phyloP scores from a whole-genome alignment of 2,113 vertebrate species.

The Anguilla rostrata region DNA sequence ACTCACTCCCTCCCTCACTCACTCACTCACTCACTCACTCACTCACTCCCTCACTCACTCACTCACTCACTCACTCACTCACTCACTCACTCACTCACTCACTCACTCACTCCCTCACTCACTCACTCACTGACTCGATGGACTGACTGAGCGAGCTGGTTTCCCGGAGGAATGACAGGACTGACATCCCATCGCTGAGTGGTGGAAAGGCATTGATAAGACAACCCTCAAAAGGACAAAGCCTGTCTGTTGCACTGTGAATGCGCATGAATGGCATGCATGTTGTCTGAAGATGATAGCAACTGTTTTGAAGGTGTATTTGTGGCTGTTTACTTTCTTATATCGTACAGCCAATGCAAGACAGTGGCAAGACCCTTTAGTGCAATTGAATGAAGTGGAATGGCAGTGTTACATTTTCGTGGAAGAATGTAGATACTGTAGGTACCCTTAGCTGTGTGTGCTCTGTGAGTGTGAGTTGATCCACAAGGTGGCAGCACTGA shows the following conservation, averaged over 20 bases:
- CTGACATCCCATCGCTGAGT: background rate
- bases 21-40: background rate
- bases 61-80: slow-evolving; percentile 17
- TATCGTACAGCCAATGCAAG: background rate
- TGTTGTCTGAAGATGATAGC: background rate
- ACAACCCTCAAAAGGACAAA: background rate
- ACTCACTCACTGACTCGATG: slow-evolving; percentile 20
- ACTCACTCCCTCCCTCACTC: background rate
- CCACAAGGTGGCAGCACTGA: slow-evolving; percentile 52
- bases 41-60: background rate
- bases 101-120: slow-evolving; percentile 24
- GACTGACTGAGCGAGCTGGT: background rate
- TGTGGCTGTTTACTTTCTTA: background rate
- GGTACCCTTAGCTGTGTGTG: background rate
- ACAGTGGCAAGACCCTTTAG: too few relatives aligned
- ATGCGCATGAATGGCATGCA: background rate
- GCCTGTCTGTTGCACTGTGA: background rate
- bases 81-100: slow-evolving; percentile 17
- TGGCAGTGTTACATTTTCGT: background rate
- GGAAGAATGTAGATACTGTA: slow-evolving; percentile 3
- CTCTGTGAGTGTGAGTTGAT: slow-evolving; percentile 43
- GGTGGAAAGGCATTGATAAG: background rate
- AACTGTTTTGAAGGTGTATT: background rate
- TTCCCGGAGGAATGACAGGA: background rate
- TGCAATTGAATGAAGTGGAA: background rate